A percentile compares a stretch with the other conserved stretches of the same genome.
Conservation (phyloP, 2,113 vertebrate species). For the Boulengeromyrus knoepffleri region DNA sequence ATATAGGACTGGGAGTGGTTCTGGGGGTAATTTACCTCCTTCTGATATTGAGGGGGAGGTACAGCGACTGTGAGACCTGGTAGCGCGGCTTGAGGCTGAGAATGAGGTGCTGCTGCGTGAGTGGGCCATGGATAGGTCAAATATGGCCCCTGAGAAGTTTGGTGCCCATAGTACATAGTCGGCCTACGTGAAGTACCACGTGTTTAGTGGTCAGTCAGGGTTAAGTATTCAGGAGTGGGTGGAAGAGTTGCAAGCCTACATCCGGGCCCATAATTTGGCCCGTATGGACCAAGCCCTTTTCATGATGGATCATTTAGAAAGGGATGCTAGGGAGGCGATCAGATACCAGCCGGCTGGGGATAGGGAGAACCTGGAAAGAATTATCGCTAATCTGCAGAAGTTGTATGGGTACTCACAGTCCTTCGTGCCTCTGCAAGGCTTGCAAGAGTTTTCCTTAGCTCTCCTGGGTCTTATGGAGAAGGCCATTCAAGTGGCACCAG, state of each 20-base stretch:
- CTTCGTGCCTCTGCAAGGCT: background rate
- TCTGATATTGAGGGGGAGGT: background rate
- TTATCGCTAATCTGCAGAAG: background rate
- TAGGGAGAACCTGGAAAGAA: background rate
- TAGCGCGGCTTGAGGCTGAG: background rate
- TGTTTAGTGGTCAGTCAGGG: background rate
- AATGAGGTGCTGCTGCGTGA: background rate
- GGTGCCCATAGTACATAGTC: background rate
- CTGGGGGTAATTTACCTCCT: background rate
- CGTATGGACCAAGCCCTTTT: background rate
- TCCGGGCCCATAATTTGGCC: background rate
- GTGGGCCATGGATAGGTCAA: background rate
- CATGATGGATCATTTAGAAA: background rate
- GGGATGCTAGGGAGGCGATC: background rate
- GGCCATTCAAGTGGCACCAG: too few species aligned
- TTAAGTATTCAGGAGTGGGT: background rate
- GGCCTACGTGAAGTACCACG: background rate
- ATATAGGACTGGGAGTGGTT: background rate
- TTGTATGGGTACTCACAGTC: background rate
- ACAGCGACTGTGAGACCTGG: background rate
- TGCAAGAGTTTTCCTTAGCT: background rate
- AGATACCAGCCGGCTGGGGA: background rate
- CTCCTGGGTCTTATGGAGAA: too few species aligned
- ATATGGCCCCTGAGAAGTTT: background rate
- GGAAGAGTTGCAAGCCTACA: background rate